phyloP scores from a whole-genome alignment of 64 coral and sea anemone species.

The Montipora efflorescens region DNA sequence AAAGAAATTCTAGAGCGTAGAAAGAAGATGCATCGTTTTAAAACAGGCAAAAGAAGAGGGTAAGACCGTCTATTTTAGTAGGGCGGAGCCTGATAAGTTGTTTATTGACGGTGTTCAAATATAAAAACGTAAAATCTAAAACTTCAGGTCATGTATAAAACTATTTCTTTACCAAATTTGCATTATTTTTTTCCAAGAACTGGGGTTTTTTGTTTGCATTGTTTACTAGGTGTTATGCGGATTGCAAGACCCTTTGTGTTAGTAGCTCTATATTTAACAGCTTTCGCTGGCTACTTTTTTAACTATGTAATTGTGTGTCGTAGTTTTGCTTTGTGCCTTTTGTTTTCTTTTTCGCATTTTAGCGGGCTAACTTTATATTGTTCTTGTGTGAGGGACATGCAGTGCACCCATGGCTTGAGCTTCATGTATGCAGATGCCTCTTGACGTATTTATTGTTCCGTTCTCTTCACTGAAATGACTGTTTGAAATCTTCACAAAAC shows the following conservation, averaged over 20 bases:
- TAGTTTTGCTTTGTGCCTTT: background rate
- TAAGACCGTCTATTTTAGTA: conserved; percentile 54
- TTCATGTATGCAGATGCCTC: background rate
- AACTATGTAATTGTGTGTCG: conserved; percentile 5
- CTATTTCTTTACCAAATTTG: background rate
- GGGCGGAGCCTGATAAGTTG: conserved; percentile 58
- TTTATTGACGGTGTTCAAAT: conserved; percentile 30
- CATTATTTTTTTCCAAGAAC: background rate
- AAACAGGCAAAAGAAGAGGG: conserved; percentile 58
- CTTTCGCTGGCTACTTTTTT: conserved; percentile 31
- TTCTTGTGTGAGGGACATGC: background rate
- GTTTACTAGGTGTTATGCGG: background rate
- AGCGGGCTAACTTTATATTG: background rate
- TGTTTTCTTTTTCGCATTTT: background rate
- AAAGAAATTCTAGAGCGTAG: conserved; percentile 47
- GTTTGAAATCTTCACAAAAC: background rate
- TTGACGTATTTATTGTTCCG: background rate
- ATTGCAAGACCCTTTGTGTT: conserved; percentile 9
- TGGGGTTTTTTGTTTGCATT: background rate
- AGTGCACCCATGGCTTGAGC: background rate
- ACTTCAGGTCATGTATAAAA: background rate
- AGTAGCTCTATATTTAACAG: conserved; percentile 28
- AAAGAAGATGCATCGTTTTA: conserved; percentile 40
- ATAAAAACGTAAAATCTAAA: background rate
- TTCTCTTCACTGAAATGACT: background rate